These are phyloP conservation scores for Sturnira hondurensis DNA, from an alignment of 2,113 vertebrate genomes.

Conservation along the genomic window DNA sequence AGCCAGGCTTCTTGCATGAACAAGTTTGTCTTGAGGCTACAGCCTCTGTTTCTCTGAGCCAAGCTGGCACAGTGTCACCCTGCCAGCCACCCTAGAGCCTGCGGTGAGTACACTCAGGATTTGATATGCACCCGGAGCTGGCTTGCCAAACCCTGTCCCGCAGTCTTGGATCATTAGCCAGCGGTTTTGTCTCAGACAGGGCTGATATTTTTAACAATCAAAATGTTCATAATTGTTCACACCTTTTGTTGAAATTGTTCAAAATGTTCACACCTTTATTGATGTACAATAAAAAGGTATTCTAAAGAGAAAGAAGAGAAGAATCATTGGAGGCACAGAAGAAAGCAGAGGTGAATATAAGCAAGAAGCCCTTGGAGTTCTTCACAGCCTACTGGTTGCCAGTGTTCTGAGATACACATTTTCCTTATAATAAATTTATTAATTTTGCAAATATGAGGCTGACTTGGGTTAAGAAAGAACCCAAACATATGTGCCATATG, in stretches of 20 bases:
- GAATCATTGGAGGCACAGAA: neutral
- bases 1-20: neutral
- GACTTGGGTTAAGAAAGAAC: neutral
- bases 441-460: neutral
- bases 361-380: too few species aligned
- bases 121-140: accelerated
- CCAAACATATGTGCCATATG: neutral
- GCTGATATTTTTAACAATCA: neutral
- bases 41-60: neutral
- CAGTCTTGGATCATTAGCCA: neutral
- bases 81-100: neutral
- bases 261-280: too few species aligned
- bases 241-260: too few species aligned
- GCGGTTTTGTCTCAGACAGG: neutral
- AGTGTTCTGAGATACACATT: neutral
- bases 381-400: too few species aligned
- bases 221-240: neutral
- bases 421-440: neutral
- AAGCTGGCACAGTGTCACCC: accelerated
- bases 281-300: neutral
- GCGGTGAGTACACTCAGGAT: accelerated
- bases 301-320: neutral
- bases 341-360: neutral
- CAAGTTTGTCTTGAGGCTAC: neutral
- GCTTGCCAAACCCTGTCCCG: neutral